Conservation (phyloP, 2,888 invertebrate genomes). For the Apoda limacodes region DNA sequence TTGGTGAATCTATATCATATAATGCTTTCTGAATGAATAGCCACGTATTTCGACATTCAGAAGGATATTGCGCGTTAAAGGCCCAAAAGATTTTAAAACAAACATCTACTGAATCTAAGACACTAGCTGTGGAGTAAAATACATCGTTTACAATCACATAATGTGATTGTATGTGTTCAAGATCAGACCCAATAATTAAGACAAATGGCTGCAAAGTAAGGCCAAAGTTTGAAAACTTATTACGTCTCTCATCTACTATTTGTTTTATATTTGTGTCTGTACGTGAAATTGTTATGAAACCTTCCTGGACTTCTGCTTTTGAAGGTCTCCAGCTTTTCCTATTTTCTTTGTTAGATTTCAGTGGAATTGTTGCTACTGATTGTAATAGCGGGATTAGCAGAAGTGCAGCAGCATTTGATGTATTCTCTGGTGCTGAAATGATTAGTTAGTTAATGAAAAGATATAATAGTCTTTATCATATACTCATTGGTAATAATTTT, state of each 20-base stretch:
- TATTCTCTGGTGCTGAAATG: no score
- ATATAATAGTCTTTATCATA: no score
- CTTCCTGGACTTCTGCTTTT: constrained; percentile 2
- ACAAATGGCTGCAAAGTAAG: constrained; percentile 4
- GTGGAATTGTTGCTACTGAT: no score
- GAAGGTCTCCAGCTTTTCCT: constrained; percentile 4
- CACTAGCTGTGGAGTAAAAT: constrained; percentile 1
- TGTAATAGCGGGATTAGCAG: no score
- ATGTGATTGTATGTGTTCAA: constrained; percentile 1
- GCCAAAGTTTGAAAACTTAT: constrained; percentile 1
- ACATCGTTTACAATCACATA: constrained; percentile 2
- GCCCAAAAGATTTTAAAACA: constrained; percentile 9
- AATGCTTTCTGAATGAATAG: constrained; percentile 9
- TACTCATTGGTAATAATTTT: no score
- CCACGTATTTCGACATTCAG: constrained; percentile 6
- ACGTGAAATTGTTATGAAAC: constrained; percentile 2
- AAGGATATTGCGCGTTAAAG: constrained; percentile 6
- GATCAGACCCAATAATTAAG: constrained; percentile 2
- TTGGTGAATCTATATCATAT: constrained; percentile 4
- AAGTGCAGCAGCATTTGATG: no score
- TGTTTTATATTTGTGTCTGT: background rate
- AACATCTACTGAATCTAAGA: constrained; percentile 6
- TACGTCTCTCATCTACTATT: background rate
- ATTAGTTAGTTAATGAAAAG: no score
- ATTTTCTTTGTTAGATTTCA: no score